Conservation (phyloP, 2,888 invertebrate species). For the Oegoconia quadripuncta region DNA sequence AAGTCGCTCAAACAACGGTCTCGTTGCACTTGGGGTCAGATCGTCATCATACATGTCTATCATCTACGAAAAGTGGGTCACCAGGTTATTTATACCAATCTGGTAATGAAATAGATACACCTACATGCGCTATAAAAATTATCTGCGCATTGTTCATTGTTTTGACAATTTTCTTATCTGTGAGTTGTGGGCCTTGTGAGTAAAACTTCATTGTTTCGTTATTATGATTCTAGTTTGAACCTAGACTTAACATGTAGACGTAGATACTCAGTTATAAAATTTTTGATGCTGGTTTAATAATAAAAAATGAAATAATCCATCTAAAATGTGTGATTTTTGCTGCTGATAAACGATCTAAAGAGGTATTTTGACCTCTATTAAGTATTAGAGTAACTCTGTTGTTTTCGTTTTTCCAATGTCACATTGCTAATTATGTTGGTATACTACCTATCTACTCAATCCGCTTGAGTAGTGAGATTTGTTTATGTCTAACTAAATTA, state of each 20-base stretch:
- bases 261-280: no score
- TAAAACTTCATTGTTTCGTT: neutral
- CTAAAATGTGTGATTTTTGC: no score
- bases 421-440: slow-evolving; percentile 18
- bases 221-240: no score
- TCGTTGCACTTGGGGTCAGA: slow-evolving; percentile 7
- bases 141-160: slow-evolving; percentile 4
- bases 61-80: slow-evolving; percentile 6
- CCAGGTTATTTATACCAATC: neutral
- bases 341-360: no score
- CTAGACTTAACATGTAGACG: no score
- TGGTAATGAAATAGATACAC: slow-evolving; percentile 5
- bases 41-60: slow-evolving; percentile 1
- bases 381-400: slow-evolving; percentile 22
- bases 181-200: neutral
- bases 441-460: no score
- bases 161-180: slow-evolving; percentile 3
- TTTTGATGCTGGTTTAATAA: no score
- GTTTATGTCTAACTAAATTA: slow-evolving; percentile 3
- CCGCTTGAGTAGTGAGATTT: no score
- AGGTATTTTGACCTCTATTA: slow-evolving; percentile 30
- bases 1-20: neutral
- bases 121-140: neutral
- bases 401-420: slow-evolving; percentile 41
- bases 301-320: no score